Evolutionary conservation across 2,888 invertebrate species (phyloP).

Genomic region (Teleogryllus oceanicus): DNA sequence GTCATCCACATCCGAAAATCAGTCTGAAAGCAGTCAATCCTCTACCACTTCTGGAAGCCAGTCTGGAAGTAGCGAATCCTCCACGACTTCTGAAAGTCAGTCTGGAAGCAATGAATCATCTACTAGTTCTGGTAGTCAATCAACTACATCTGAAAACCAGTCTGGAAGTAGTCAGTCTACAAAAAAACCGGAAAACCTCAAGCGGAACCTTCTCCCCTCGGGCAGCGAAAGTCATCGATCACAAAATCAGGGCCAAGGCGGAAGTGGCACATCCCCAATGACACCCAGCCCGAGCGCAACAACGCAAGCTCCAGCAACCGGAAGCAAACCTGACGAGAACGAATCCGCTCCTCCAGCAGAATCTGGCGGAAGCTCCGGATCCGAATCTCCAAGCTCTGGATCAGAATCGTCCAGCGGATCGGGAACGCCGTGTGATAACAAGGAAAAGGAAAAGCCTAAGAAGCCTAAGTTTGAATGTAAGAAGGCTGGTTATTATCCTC

Average conservation of each 20-base stretch:
- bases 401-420: background rate
- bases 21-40: background rate
- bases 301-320: background rate
- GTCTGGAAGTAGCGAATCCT: background rate
- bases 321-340: background rate
- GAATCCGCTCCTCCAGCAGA: conserved; percentile 11
- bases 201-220: background rate
- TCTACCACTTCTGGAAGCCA: background rate
- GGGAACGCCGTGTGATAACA: conserved; percentile 23
- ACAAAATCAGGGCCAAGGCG: background rate
- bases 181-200: too few species aligned
- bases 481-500: conserved; percentile 68
- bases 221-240: background rate
- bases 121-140: too few species aligned
- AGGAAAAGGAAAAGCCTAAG: conserved; percentile 32
- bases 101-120: too few species aligned
- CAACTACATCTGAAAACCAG: too few species aligned
- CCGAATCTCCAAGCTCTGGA: background rate
- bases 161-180: background rate
- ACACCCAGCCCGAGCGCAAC: background rate
- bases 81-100: background rate
- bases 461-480: conserved; percentile 49
- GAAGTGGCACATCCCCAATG: background rate
- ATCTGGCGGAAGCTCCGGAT: background rate
- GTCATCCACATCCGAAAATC: background rate